Evolutionary conservation across 2,888 invertebrate genomes (phyloP), one percentile per base, ranked within the genome.

Genomic region (Caenorhabditis sp.): DNA sequence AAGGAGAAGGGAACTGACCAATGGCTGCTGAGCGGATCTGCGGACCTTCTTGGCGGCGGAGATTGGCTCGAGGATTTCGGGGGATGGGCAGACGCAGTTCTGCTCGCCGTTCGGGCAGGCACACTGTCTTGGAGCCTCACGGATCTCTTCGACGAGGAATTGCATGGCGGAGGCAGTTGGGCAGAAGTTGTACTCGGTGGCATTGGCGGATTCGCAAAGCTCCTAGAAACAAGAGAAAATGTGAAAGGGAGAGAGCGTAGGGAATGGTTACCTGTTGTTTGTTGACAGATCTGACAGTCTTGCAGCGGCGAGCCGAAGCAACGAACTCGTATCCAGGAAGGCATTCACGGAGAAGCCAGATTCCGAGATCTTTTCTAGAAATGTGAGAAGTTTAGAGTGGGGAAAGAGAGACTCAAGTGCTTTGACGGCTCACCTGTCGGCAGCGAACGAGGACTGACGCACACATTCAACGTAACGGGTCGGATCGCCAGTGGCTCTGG

Each of bases 301-400:
- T 89, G 84, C 91, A 91, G 26, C 89, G 85, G 40, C 88, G 85
- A 50, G 87, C 84, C 1, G 89, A 88, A 18, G 91, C 88, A 28
- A 90, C 90, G 76, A 91, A 91, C 78, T 89, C 87, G 83, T 88
- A 89, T 51, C 89, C 89, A 24, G 88, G 87, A 51, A 88, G 87
- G 68, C 91, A 91, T 71, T 89, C 89, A 40, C 90, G 87, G 18
- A 90, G 83, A 26, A 88, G 83, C 91, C 91, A 91, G 62, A 91
- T 86, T 64, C 91, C 91, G 64, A 91, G 84, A 67, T 91, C 91
- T 61, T 88, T 86, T 79, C 91, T 91, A 85, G 67, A 88, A 86
- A 68, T 65, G 37, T 64, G 65, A 56, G 47, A 69, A 69, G 58
- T 50, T 47, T 24, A 53, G 55, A 55, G 53, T 22, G 40, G 51